Base-by-base conservation (phyloP, 30 jellyfish, hydroid and myxozoan genomes). In the Aurelia aurita region DNA sequence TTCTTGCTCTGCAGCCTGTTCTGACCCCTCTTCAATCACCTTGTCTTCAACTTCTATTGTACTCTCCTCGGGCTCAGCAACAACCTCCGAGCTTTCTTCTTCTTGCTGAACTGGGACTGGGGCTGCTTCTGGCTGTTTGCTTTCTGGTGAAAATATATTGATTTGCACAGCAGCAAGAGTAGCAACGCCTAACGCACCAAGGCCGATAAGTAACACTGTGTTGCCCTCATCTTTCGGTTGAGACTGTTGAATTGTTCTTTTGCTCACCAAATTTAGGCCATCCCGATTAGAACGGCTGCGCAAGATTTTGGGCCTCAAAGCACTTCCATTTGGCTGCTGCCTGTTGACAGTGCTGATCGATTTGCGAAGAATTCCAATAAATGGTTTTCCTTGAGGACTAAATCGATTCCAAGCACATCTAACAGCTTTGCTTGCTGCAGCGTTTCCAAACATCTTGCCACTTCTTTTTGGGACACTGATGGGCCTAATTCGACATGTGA, bases 181-280 rank as follows among this genome's bases (percentile, higher is more conserved):
- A 10, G 93, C 93, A 43, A 71, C 47, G 57, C 93, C 93, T 28
- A 83, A 59, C 0, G 87, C 87, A n/a, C 93, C 93, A 25, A 83
- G 80, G 26, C 93, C 93, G 57, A 83, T 87, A 69, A 83, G 11
- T 16, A 83, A 35, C 15, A 83, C 72, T 0, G 65, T 35, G 20
- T 69, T 83, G 39, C 77, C 79, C 12, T 49, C 88, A 25, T 22
- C 60, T 4, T 60, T 60, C n/a, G 61, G 69, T 32, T 66, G n/a
- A 60, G 88, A 59, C 29, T 29, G 55, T 9, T 53, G 46, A n/a
- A 54, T 25, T 13, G 69, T 60, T 60, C 88, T 77, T 32, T 43
- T 77, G 69, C 80, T 59, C 9, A 39, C 32, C 27, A 68, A 4
- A 46, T 59, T 29, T 16, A 16, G 72, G 21, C 16, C 45, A 31